A percentile compares a stretch with the other conserved stretches of the same genome.
phyloP scores from a whole-genome alignment of 2,888 invertebrate species.

The Agrochola macilenta region DNA sequence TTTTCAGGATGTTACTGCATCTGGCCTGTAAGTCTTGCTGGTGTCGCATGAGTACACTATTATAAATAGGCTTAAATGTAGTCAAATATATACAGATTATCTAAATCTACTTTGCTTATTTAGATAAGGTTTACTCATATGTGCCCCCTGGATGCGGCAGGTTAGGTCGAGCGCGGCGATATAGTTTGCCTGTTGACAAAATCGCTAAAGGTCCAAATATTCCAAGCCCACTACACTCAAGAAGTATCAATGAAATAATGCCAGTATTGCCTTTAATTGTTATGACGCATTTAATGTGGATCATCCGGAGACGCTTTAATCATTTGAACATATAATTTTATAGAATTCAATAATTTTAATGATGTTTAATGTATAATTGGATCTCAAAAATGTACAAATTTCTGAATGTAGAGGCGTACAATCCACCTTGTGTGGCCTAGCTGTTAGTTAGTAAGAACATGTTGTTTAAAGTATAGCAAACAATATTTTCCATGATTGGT shows the following conservation, averaged over 20 bases:
- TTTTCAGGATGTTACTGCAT: slow-evolving; percentile 53
- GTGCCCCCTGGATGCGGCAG: slow-evolving; percentile 39
- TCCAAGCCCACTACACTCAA: slow-evolving; percentile 27
- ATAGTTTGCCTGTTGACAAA: slow-evolving; percentile 52
- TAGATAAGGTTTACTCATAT: slow-evolving; percentile 48
- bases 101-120: slow-evolving; percentile 42
- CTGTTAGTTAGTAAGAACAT: slow-evolving; percentile 80
- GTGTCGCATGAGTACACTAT: slow-evolving; percentile 57
- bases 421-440: slow-evolving; percentile 76
- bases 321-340: slow-evolving; percentile 70
- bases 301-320: slow-evolving; percentile 69
- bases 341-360: slow-evolving; percentile 72
- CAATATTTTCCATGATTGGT: slow-evolving; percentile 82
- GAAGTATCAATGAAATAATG: slow-evolving; percentile 64
- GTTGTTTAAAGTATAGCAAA: slow-evolving; percentile 79
- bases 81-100: slow-evolving; percentile 45
- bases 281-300: slow-evolving; percentile 67
- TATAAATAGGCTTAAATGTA: slow-evolving; percentile 56
- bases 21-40: slow-evolving; percentile 47
- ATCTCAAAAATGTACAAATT: slow-evolving; percentile 84
- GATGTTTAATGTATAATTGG: slow-evolving; percentile 72
- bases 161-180: slow-evolving; percentile 42
- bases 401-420: slow-evolving; percentile 64
- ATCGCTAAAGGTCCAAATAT: slow-evolving; percentile 58
- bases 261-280: slow-evolving; percentile 81